Base-by-base conservation (phyloP, 2,888 invertebrate genomes). In the Seira ritae region DNA sequence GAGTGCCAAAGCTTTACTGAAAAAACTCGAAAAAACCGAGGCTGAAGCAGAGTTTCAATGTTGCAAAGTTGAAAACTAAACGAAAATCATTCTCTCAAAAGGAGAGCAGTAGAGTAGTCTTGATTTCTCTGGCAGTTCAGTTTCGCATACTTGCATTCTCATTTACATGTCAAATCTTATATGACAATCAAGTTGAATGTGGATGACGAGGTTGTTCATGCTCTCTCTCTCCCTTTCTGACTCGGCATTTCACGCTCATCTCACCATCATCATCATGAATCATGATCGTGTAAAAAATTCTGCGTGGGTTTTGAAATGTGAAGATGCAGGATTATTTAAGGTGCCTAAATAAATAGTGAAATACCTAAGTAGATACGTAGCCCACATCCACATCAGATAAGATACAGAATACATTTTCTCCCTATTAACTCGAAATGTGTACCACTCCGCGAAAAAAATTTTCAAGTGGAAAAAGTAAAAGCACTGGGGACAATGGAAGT, bases 151-250 rank as follows among this genome's bases (percentile, higher is more conserved):
- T 8, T 8, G 42, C 42, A 42, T 12, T n/a, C n/a, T n/a, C n/a
- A n/a, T n/a, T n/a, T n/a, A n/a, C n/a, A n/a, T 55, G 55, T 55
- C 55, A 55, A 55, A 55, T 55, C 55, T 55, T 55, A 55, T 55
- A 55, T 55, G 55, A 55, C 55, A 55, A 55, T 55, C 15, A 55
- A 17, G 15, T 12, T 8, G 55, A 55, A 55, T 55, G 15, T 8
- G 15, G 55, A 55, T 55, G 55, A 55, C 17, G 55, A 55, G 31
- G 2, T 31, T 31, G 8, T 8, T 8, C 31, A 31, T 31, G 31
- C 31, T 31, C 31, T 2, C 31, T 8, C 31, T 8, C 55, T 55
- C 55, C 3, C 55, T 3, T 55, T 55, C 55, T 8, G 55, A 42
- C 17, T 55, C n/a, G 12, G 17, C 12, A 55, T 55, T 42, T 8